These are phyloP conservation scores for Lithophane semibrunnea DNA, from an alignment of 2,888 invertebrate genomes.

Conservation along the genomic window DNA sequence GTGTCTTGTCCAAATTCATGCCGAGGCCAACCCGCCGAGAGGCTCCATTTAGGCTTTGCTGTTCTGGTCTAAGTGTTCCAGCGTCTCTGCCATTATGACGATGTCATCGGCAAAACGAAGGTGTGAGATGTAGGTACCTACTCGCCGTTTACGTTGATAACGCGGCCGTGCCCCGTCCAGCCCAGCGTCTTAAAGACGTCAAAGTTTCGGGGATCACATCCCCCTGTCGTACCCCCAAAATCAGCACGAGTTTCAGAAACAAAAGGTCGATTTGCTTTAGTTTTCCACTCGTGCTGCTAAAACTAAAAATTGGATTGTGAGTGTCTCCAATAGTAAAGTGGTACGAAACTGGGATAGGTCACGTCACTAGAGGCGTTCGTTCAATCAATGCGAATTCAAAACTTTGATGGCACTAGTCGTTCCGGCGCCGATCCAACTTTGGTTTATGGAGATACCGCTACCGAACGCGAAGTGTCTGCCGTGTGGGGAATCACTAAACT, in stretches of 20 bases:
- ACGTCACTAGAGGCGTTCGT: conserved; percentile 66
- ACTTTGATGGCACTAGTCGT: conserved; percentile 73
- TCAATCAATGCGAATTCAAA: conserved; percentile 75
- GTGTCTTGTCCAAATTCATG: too few species aligned
- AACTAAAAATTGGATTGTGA: conserved; percentile 55
- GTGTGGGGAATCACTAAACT: conserved; percentile 44
- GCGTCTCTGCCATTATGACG: too few species aligned
- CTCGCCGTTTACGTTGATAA: too few species aligned
- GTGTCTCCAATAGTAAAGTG: conserved; percentile 45
- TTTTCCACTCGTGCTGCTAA: conserved; percentile 34
- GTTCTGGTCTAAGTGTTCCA: too few species aligned
- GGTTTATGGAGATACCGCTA: conserved; percentile 70
- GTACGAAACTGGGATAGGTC: conserved; percentile 57
- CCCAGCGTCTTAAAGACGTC: too few species aligned
- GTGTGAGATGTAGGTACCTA: too few species aligned
- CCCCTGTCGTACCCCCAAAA: background rate
- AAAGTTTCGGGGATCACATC: too few species aligned
- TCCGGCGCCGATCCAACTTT: conserved; percentile 68
- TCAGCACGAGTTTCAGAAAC: conserved; percentile 9
- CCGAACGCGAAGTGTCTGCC: conserved; percentile 60
- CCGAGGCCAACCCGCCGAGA: too few species aligned
- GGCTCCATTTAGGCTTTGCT: too few species aligned
- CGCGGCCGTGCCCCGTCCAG: too few species aligned
- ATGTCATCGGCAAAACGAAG: too few species aligned
- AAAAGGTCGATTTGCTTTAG: conserved; percentile 11